A percentile compares a stretch with the other conserved stretches of the same genome.
Evolutionary conservation across 2,888 invertebrate genomes (phyloP).

Genomic region (Clivina fossor): DNA sequence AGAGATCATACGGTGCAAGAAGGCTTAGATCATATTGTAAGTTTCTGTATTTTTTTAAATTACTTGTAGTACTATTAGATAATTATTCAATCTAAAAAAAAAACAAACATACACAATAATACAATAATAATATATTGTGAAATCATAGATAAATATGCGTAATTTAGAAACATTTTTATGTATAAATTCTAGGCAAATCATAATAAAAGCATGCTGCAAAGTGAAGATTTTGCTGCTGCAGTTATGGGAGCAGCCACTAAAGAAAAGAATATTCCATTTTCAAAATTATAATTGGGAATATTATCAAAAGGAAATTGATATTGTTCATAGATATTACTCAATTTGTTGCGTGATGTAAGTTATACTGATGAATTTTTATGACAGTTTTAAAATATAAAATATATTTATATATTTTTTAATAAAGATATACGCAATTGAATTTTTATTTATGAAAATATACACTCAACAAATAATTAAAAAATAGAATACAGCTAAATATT

Average conservation of each 20-base stretch:
- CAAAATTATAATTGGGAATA: slow-evolving; percentile 73
- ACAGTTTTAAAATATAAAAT: not conserved
- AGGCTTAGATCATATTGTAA: slow-evolving; percentile 88
- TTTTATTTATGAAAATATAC: too few species aligned
- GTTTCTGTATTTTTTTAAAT: slow-evolving; percentile 47
- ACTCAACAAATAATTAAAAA: too few species aligned
- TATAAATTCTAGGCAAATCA: slow-evolving; percentile 66
- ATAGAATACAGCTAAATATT: too few species aligned
- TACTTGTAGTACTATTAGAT: not conserved
- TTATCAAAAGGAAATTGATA: not conserved
- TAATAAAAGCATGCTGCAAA: slow-evolving; percentile 87
- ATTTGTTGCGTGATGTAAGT: not conserved
- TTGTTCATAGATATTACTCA: not conserved
- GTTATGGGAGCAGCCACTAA: slow-evolving; percentile 76
- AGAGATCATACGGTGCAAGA: slow-evolving; percentile 85
- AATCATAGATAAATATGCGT: slow-evolving; percentile 34
- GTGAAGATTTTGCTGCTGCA: slow-evolving; percentile 84
- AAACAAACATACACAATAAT: slow-evolving; percentile 4
- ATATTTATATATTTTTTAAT: not conserved
- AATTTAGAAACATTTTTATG: slow-evolving; percentile 29
- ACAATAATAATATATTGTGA: slow-evolving; percentile 21
- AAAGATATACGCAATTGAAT: too few species aligned
- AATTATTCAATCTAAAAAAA: slow-evolving; percentile 25
- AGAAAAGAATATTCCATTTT: slow-evolving; percentile 70
- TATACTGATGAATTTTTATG: not conserved